phyloP scores from a whole-genome alignment of 2,888 invertebrate species.

The Nymphalis c-album region DNA sequence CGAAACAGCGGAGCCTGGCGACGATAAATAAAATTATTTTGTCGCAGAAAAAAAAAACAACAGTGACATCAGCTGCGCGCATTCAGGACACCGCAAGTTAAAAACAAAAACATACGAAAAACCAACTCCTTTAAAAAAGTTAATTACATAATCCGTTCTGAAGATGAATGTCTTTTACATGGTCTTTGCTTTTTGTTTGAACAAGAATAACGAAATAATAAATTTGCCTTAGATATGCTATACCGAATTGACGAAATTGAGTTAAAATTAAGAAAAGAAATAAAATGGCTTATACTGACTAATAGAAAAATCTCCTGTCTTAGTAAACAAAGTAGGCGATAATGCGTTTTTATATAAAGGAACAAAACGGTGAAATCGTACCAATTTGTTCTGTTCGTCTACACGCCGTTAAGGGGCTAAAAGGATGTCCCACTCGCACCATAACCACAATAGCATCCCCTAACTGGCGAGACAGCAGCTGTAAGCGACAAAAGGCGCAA shows the following conservation, averaged over 20 bases:
- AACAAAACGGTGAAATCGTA: slow-evolving; percentile 9
- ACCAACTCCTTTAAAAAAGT: neutral
- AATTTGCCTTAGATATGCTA: too few relatives aligned
- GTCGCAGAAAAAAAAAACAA: slow-evolving; percentile 45
- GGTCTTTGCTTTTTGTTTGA: neutral
- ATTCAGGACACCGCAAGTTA: slow-evolving; percentile 21
- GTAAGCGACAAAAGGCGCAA: slow-evolving; percentile 74
- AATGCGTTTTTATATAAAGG: slow-evolving; percentile 8
- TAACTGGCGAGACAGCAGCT: slow-evolving; percentile 54
- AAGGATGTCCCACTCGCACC: slow-evolving; percentile 33
- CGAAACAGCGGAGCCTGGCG: slow-evolving; percentile 52
- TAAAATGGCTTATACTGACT: neutral
- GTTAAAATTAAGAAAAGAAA: too few relatives aligned
- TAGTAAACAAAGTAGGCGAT: neutral
- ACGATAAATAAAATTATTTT: slow-evolving; percentile 74
- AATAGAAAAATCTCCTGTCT: neutral
- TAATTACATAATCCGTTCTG: neutral
- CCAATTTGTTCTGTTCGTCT: slow-evolving; percentile 29
- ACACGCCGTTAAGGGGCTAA: slow-evolving; percentile 31
- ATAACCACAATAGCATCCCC: slow-evolving; percentile 39
- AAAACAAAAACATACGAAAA: slow-evolving; percentile 14
- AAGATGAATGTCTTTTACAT: neutral
- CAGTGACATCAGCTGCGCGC: slow-evolving; percentile 30
- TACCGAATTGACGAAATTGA: too few relatives aligned
- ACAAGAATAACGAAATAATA: neutral